A percentile compares a stretch with the other conserved stretches of the same genome.
Conservation (phyloP, 2,113 vertebrate species). For the crab-eating macaque (Macaca fascicularis) region DNA sequence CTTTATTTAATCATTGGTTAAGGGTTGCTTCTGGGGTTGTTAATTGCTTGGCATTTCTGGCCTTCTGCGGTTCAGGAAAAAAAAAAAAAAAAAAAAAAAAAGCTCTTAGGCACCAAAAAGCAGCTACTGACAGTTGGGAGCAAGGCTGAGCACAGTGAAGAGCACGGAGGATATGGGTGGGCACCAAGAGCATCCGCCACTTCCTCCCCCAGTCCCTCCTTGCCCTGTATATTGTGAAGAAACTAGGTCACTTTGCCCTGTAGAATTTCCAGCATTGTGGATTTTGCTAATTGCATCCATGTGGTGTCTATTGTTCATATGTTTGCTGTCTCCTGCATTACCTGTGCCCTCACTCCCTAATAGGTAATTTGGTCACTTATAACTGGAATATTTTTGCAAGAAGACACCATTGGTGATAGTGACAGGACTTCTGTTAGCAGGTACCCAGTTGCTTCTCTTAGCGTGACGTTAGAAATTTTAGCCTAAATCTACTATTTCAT, state of each 20-base stretch:
- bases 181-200: neutral
- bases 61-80: neutral
- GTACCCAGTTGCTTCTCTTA: neutral
- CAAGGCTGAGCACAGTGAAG: neutral
- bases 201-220: neutral
- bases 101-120: neutral
- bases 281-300: neutral
- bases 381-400: neutral
- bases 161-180: fast-evolving
- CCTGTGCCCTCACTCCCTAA: neutral
- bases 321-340: neutral
- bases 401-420: neutral
- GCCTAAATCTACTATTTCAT: neutral
- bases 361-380: neutral
- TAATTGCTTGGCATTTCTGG: neutral
- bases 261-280: neutral
- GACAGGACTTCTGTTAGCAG: neutral
- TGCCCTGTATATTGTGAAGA: neutral
- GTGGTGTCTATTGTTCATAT: neutral
- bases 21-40: neutral
- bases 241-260: neutral
- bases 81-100: neutral
- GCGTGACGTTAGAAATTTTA: neutral
- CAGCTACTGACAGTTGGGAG: neutral
- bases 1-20: neutral